Evolutionary conservation across 2,888 invertebrate genomes (phyloP).

Genomic region (Diarsia mendica): DNA sequence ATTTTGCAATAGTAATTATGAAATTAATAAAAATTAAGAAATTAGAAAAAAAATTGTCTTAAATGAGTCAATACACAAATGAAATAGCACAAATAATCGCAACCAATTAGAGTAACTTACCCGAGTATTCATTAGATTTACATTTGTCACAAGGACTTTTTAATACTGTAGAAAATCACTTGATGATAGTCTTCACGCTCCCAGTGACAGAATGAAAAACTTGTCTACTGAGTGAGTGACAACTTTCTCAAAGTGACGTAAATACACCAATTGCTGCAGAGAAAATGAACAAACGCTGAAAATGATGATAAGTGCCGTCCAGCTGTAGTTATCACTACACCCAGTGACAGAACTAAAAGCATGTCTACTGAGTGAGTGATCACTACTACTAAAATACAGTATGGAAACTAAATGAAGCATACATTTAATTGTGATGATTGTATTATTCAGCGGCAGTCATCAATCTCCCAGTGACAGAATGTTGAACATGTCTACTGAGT

Average conservation of each 20-base stretch:
- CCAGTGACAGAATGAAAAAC: constrained; percentile 45
- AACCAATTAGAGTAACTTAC: too few relatives aligned
- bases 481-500: constrained; percentile 38
- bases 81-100: too few relatives aligned
- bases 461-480: constrained; percentile 69
- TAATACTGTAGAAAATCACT: not conserved
- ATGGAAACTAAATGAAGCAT: too few relatives aligned
- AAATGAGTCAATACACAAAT: too few relatives aligned
- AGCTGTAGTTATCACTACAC: constrained; percentile 19
- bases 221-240: constrained; percentile 62
- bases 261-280: not conserved
- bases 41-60: too few relatives aligned
- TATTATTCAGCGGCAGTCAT: constrained; percentile 11
- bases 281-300: not conserved
- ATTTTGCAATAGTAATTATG: not conserved
- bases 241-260: constrained; percentile 3
- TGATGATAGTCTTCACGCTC: constrained; percentile 31
- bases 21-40: too few relatives aligned
- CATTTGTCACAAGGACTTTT: too few relatives aligned
- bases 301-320: not conserved
- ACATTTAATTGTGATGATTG: not conserved
- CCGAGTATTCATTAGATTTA: too few relatives aligned
- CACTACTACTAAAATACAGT: not conserved
- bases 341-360: constrained; percentile 34
- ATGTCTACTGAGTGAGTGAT: constrained; percentile 11